phyloP scores from a whole-genome alignment of 2,113 vertebrate species.

The Hemiprocne comata region DNA sequence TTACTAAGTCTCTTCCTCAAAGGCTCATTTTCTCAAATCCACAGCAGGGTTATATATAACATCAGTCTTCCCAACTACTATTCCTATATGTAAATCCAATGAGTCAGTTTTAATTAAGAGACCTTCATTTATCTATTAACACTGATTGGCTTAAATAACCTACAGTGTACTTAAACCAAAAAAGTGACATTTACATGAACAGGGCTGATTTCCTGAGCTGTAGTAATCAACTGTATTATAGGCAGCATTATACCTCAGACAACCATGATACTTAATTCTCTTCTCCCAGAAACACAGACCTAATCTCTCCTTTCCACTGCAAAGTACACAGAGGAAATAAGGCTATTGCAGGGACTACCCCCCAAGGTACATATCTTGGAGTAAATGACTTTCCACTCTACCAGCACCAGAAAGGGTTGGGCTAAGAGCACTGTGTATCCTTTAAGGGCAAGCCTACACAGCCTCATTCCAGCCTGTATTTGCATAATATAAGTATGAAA shows the following conservation, averaged over 20 bases:
- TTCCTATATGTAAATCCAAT: neutral
- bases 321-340: neutral
- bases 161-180: neutral
- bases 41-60: neutral
- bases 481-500: neutral
- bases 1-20: neutral
- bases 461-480: neutral
- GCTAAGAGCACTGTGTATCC: neutral
- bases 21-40: neutral
- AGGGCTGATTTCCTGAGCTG: neutral
- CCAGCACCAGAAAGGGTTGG: neutral
- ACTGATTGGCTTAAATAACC: neutral
- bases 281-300: neutral
- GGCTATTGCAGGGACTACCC: neutral
- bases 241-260: neutral
- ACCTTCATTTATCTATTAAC: neutral
- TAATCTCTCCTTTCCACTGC: neutral
- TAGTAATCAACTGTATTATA: neutral
- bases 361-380: neutral
- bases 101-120: neutral
- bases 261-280: rapidly evolving
- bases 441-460: neutral
- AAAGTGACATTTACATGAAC: neutral
- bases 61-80: neutral
- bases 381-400: neutral